Evolutionary conservation across 2,888 invertebrate species (phyloP), one percentile per base, ranked within the genome.

Genomic region (Pterobdella sp.): DNA sequence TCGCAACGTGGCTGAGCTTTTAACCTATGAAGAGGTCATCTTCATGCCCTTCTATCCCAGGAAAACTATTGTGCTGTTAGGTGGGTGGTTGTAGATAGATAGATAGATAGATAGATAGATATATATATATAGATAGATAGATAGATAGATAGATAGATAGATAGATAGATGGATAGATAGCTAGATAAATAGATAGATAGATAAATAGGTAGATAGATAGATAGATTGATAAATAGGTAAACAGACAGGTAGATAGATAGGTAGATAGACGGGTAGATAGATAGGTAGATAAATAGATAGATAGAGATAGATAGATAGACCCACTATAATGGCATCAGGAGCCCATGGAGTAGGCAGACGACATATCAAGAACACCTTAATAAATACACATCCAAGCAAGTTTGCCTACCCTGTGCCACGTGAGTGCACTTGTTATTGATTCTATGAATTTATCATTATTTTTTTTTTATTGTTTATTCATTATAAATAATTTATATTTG

Each of bases 331-430:
- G 60, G 7, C 60, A 22, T 76, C 78, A 84, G 85, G 96, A 79
- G 98, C 98, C 76, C 98, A 98, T 84, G 98, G 98, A 76, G 97
- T 97, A 76, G 98, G 98, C 72, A 88, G 98, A 79, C 89, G 98
- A 80, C 98, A 98, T 86, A 98, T 98, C 85, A 98, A 98, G 87
- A 98, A 98, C 86, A 96, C 96, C 65, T 88, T 98, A 79, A 97
- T 98, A 81, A 91, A 94, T 76, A 91, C 92, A 84, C 95, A 97
- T 87, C 96, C 96, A 56, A 94, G 96, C 83, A 91, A 93, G 87
- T 98, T 97, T 87, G 97, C 98, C 81, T 98, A 98, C 87, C 98
- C 98, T 76, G 96, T 98, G 86, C 97, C 98, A 85, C 98, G 97
- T 97, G 86, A 91, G 93, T 66, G 22, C 32, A 32, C 26, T n/a